Percentiles rank a stretch among this genome's conserved stretches.
Evolutionary conservation across 2,888 invertebrate genomes (phyloP).

Genomic region (Cylloceria caligata): DNA sequence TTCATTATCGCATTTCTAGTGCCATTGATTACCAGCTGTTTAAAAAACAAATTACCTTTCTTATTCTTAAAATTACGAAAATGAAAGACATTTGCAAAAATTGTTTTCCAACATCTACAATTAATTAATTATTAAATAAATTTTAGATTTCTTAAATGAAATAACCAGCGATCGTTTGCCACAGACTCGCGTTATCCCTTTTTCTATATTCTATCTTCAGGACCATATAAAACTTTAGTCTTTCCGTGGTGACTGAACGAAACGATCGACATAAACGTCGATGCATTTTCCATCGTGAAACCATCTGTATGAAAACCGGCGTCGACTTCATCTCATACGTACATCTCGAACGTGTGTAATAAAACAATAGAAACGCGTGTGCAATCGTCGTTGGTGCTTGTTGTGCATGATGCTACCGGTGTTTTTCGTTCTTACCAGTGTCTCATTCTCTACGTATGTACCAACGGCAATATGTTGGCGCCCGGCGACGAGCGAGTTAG

Average conservation of each 20-base stretch:
- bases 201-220: background rate
- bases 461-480: conserved; percentile 43
- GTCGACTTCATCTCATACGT: conserved; percentile 19
- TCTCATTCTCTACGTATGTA: conserved; percentile 14
- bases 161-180: background rate
- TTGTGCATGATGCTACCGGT: conserved; percentile 13
- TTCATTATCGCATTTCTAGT: too few relatives aligned
- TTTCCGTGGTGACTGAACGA: background rate
- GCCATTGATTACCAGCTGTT: too few relatives aligned
- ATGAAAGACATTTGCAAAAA: too few relatives aligned
- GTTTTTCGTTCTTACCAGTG: conserved; percentile 19
- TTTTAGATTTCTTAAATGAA: too few relatives aligned
- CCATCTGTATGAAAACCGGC: conserved; percentile 53
- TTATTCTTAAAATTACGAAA: too few relatives aligned
- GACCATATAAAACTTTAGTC: background rate
- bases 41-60: too few relatives aligned
- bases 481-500: conserved; percentile 33
- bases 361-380: conserved; percentile 52
- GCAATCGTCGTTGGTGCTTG: conserved; percentile 34
- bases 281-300: conserved; percentile 57
- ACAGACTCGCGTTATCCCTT: background rate
- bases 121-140: too few relatives aligned
- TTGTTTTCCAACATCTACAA: too few relatives aligned
- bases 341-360: conserved; percentile 13
- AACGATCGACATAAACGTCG: conserved; percentile 66